Percentiles rank a stretch among this genome's conserved stretches.
Conservation (phyloP, 1,140 invertebrate genomes). For the Nautilus pompilius region DNA sequence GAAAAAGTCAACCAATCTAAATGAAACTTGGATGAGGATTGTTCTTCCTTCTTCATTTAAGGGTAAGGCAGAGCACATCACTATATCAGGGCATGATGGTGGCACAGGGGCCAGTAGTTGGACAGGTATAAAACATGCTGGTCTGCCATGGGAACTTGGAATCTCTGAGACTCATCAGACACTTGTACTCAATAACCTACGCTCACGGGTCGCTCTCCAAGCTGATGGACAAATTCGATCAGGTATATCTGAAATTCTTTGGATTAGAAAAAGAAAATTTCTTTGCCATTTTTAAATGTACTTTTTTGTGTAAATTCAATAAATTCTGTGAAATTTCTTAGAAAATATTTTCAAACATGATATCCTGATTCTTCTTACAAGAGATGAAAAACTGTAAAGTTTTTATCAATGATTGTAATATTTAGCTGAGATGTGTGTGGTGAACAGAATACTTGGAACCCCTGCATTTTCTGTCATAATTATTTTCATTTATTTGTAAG, state of each 20-base stretch:
- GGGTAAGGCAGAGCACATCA: constrained; percentile 98
- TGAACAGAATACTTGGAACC: too few species aligned
- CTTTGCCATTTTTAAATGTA: neutral
- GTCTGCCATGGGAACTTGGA: constrained; percentile 96
- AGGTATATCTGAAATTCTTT: constrained; percentile 26
- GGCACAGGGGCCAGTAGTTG: constrained; percentile 97
- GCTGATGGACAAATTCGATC: constrained; percentile 58
- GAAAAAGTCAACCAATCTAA: too few species aligned
- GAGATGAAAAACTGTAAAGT: too few species aligned
- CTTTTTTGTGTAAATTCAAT: neutral
- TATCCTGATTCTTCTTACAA: too few species aligned
- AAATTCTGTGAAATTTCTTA: neutral
- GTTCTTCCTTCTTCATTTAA: too few species aligned
- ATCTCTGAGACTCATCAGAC: constrained; percentile 95
- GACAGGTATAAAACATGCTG: constrained; percentile 91
- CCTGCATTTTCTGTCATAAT: too few species aligned
- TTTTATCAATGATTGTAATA: too few species aligned
- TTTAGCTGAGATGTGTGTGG: too few species aligned
- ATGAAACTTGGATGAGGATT: too few species aligned
- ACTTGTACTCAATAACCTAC: constrained; percentile 90
- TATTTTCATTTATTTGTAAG: too few species aligned
- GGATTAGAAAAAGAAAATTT: neutral
- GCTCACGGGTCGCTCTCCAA: constrained; percentile 91
- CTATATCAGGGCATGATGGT: constrained; percentile 97
- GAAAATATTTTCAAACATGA: neutral